Base-by-base conservation (phyloP, 2,888 invertebrate genomes). In the Xestoiulus laeticollis region DNA sequence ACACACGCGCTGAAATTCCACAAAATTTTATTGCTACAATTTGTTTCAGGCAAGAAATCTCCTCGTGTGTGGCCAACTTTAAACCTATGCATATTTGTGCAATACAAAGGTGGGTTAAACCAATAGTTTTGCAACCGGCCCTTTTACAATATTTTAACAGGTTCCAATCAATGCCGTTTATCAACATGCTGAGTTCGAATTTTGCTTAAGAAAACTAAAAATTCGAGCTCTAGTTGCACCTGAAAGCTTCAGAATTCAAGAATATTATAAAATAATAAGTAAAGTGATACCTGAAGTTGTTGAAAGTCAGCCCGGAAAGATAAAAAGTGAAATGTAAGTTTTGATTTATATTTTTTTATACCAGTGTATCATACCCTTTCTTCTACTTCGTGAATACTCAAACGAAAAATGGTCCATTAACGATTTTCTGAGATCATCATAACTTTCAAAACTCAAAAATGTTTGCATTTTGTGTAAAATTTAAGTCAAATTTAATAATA, bases 161-260 rank as follows among this genome's bases (percentile, higher is more conserved):
- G 96, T 96, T 14, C 95, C 95, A 88, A 93, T 97, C 44, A 97
- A 98, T 91, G 95, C 97, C 0, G 94, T 94, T 0, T 96, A 95
- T 91, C 94, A 95, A 91, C 92, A 93, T 0, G 91, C 92, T 14
- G 97, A 98, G 91, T 90, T 97, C 0, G 93, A 94, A 86, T 96
- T 95, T 91, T 95, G 95, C 87, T 91, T 97, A 19, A 94, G 94
- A 53, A 96, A 96, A 92, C 96, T 95, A 0, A 93, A 93, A 2
- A 93, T 95, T 0, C 95, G 94, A 90, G 95, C 94, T 0, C 91
- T 97, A 4, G 92, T 97, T 0, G 93, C 94, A 1, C 94, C 95
- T 0, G 94, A 94, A 85, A 92, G 91, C 0, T 95, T 94, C 91
- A 95, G 94, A 91, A 93, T 92, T 0, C 94, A 95, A 89, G 93